phyloP scores from a whole-genome alignment of 2,113 vertebrate genomes.

The Callipepla californica region DNA sequence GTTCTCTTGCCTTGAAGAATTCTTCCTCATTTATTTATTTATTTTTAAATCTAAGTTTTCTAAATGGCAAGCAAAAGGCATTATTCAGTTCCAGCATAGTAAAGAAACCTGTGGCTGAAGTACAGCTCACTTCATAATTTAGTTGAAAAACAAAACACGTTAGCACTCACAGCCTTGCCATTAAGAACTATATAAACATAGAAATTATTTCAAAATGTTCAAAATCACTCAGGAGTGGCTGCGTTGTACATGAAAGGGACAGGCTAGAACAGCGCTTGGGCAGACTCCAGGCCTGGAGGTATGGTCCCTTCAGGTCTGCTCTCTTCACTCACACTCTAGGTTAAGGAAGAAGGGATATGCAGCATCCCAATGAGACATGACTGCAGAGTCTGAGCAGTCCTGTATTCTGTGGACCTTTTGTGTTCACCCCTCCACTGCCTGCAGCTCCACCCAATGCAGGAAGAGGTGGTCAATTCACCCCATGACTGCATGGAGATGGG shows the following conservation, averaged over 20 bases:
- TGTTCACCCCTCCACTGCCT: not conserved
- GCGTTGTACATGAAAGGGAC: not conserved
- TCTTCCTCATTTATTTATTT: not conserved
- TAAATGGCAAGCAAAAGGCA: not conserved
- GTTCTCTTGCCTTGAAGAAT: not conserved
- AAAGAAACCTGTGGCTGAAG: not conserved
- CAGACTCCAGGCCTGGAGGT: not conserved
- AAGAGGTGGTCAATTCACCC: not conserved
- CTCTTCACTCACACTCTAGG: accelerated
- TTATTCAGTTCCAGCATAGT: not conserved
- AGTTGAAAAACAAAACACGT: not conserved
- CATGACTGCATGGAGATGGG: not conserved
- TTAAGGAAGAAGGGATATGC: not conserved
- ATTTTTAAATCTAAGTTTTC: not conserved
- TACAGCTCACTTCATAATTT: not conserved
- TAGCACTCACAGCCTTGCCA: not conserved
- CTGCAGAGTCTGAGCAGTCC: not conserved
- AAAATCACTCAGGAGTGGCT: not conserved
- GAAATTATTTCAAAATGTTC: not conserved
- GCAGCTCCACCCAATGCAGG: not conserved
- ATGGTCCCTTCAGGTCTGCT: accelerated
- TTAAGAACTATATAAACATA: not conserved
- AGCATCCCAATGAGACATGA: not conserved
- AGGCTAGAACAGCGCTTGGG: not conserved
- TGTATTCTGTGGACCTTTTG: accelerated